A percentile compares a stretch with the other conserved stretches of the same genome.
phyloP scores from a whole-genome alignment of 2,797 vertebrate species.

The Typhlichthys eigenmanni region DNA sequence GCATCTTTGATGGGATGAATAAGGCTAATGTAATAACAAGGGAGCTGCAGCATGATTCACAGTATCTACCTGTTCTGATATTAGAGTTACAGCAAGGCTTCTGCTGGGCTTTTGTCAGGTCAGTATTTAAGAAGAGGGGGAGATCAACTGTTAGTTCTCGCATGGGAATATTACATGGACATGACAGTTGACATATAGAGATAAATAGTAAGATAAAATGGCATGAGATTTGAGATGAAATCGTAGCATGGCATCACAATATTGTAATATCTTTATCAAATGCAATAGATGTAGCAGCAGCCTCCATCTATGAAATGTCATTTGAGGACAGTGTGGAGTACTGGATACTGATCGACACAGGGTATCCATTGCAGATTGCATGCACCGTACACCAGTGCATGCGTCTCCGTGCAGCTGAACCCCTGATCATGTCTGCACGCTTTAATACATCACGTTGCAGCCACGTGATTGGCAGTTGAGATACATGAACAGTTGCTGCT shows the following conservation, averaged over 20 bases:
- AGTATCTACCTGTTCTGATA: slow-evolving; percentile 14
- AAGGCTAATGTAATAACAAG: slow-evolving; percentile 36
- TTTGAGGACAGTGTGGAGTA: no score
- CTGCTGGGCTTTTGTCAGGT: not conserved
- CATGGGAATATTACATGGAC: not conserved
- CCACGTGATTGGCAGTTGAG: no score
- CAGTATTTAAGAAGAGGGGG: not conserved
- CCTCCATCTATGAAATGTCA: no score
- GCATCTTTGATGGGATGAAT: slow-evolving; percentile 40
- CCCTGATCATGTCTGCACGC: no score
- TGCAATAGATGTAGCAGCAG: not conserved
- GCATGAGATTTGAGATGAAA: not conserved
- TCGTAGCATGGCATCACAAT: not conserved
- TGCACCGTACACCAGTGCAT: no score
- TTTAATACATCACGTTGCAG: no score
- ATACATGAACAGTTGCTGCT: no score
- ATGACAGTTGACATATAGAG: not conserved
- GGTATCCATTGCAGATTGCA: no score
- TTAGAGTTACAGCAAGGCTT: not conserved
- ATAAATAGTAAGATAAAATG: not conserved
- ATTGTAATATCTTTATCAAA: slow-evolving; percentile 1
- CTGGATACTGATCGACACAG: no score
- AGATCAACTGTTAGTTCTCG: not conserved
- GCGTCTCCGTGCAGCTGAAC: no score
- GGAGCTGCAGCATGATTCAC: slow-evolving; percentile 25